These are phyloP conservation scores for Eulemur macaco DNA, from an alignment of 2,113 vertebrate species.

Conservation along the genomic window DNA sequence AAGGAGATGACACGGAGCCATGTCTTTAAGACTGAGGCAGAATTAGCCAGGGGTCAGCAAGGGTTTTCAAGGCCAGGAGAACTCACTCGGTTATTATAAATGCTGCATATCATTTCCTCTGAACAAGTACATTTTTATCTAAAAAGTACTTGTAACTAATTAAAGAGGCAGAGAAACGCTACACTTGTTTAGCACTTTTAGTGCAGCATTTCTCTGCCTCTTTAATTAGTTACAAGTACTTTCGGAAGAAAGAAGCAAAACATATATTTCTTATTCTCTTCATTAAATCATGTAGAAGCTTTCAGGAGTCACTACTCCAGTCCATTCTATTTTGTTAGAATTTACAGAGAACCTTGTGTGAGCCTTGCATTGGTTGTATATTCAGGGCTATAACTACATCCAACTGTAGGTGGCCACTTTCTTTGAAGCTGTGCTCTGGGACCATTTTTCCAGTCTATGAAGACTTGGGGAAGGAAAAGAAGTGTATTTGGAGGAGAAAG, in stretches of 20 bases:
- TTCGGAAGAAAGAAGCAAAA: constrained; percentile 45
- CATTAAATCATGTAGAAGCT: not conserved
- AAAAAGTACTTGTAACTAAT: not conserved
- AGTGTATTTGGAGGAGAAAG: not conserved
- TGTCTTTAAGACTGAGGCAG: not conserved
- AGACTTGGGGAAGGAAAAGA: not conserved
- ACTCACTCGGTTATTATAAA: not conserved
- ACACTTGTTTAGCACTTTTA: too few species aligned
- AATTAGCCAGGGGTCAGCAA: not conserved
- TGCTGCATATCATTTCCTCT: not conserved
- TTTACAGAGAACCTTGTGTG: not conserved
- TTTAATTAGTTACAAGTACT: constrained; percentile 22
- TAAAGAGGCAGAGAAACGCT: not conserved
- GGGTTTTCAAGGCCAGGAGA: not conserved
- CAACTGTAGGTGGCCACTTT: not conserved
- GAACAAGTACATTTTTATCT: not conserved
- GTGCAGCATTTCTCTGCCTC: not conserved
- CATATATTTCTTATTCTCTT: not conserved
- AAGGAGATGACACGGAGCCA: not conserved
- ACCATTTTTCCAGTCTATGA: not conserved
- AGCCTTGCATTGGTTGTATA: not conserved
- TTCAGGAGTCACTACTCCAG: not conserved
- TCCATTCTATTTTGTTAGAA: not conserved
- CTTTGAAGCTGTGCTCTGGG: not conserved
- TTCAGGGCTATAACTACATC: not conserved